Conservation (phyloP, 2,888 invertebrate genomes). For the Microctonus brassicae region DNA sequence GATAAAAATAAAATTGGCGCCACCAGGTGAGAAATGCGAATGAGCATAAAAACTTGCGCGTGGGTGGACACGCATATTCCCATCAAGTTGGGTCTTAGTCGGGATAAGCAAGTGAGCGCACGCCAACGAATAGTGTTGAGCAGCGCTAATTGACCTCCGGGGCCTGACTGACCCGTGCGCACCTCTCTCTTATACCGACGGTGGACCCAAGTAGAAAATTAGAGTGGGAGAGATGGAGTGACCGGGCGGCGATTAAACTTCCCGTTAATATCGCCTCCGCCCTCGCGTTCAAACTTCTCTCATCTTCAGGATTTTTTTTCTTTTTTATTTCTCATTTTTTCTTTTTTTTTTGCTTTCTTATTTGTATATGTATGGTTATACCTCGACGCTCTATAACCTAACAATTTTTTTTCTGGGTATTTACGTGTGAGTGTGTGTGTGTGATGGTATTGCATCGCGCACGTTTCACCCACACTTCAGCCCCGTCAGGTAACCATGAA, state of each 20-base stretch:
- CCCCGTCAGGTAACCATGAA: slow-evolving; percentile 51
- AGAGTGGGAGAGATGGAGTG: slow-evolving; percentile 33
- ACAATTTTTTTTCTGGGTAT: neutral
- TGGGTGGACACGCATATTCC: slow-evolving; percentile 37
- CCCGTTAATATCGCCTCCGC: slow-evolving; percentile 64
- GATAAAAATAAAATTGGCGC: slow-evolving; percentile 35
- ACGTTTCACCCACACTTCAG: slow-evolving; percentile 51
- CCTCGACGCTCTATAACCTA: neutral
- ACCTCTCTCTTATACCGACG: slow-evolving; percentile 44
- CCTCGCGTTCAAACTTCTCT: slow-evolving; percentile 45
- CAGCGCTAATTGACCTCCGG: slow-evolving; percentile 68
- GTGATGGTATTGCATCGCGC: slow-evolving; percentile 13
- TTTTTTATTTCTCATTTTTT: slow-evolving; percentile 42
- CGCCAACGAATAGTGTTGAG: slow-evolving; percentile 62
- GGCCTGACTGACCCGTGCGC: slow-evolving; percentile 66
- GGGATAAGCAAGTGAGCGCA: slow-evolving; percentile 43
- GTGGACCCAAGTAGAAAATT: slow-evolving; percentile 53
- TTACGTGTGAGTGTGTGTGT: neutral
- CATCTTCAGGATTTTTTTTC: slow-evolving; percentile 48
- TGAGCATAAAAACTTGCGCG: slow-evolving; percentile 28
- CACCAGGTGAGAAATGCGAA: slow-evolving; percentile 24
- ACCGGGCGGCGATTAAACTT: slow-evolving; percentile 66
- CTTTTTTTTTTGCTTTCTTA: slow-evolving; percentile 34
- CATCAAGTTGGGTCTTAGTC: neutral
- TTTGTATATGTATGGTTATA: slow-evolving; percentile 36